phyloP scores from a whole-genome alignment of 2,113 vertebrate genomes.

The Hemicordylus capensis region DNA sequence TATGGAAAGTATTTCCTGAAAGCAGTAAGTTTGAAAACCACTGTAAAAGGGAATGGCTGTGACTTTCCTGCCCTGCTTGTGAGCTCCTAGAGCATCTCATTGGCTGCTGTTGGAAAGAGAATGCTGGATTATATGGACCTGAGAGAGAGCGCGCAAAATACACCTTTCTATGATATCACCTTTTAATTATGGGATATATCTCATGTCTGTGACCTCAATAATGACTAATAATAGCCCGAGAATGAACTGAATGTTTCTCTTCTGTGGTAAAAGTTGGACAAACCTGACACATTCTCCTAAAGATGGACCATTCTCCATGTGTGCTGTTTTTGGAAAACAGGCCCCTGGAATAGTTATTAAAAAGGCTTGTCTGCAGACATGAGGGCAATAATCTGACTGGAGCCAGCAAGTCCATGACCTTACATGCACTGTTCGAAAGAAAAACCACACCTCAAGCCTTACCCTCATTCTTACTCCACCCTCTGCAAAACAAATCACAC shows the following conservation, averaged over 20 bases:
- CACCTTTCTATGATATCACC: conserved; percentile 5
- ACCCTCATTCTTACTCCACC: conserved; percentile 61
- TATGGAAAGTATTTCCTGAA: not conserved
- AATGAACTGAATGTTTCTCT: conserved; percentile 30
- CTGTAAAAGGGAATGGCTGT: accelerated
- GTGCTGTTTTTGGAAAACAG: conserved; percentile 14
- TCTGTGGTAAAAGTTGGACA: not conserved
- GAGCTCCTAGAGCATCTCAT: not conserved
- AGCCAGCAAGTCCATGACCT: conserved; percentile 67
- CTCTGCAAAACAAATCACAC: conserved; percentile 59
- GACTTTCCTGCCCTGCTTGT: too few relatives aligned
- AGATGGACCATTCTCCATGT: conserved; percentile 31
- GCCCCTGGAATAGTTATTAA: conserved; percentile 36
- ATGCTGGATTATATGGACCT: not conserved
- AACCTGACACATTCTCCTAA: not conserved
- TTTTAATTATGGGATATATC: conserved; percentile 15
- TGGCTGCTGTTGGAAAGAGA: not conserved
- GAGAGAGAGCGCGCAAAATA: not conserved
- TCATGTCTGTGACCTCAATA: conserved; percentile 27
- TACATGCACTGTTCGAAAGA: conserved; percentile 51
- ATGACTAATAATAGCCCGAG: conserved; percentile 15
- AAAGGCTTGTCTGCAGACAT: conserved; percentile 59
- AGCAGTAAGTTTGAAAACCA: too few relatives aligned
- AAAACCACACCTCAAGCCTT: conserved; percentile 66
- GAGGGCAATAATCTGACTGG: conserved; percentile 67